Evolutionary conservation across 2,888 invertebrate genomes (phyloP).

Genomic region (Ommatoiulus sabulosus): DNA sequence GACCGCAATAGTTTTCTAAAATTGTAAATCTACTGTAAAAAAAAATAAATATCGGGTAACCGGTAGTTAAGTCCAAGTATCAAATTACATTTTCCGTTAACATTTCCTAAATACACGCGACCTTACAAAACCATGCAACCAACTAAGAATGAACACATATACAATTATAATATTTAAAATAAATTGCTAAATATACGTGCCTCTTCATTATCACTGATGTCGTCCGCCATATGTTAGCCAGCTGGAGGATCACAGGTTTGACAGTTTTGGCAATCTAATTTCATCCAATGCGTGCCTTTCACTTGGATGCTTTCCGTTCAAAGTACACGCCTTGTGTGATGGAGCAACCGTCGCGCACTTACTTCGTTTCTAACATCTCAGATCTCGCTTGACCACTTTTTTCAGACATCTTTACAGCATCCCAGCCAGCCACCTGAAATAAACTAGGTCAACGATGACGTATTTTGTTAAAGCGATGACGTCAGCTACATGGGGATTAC

Average conservation of each 20-base stretch:
- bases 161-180: too few species aligned
- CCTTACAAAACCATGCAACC: too few species aligned
- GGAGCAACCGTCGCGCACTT: background rate
- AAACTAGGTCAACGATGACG: background rate
- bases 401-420: background rate
- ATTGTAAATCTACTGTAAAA: too few species aligned
- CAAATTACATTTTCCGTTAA: too few species aligned
- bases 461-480: background rate
- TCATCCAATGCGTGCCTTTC: background rate
- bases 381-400: background rate
- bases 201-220: conserved; percentile 22
- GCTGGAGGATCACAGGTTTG: background rate
- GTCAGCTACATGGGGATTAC: background rate
- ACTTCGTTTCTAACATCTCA: background rate
- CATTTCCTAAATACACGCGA: too few species aligned
- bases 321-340: background rate
- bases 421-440: background rate
- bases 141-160: too few species aligned
- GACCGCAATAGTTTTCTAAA: too few species aligned
- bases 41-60: too few species aligned
- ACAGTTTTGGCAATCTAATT: background rate
- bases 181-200: background rate
- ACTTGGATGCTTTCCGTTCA: background rate
- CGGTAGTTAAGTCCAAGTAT: too few species aligned
- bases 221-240: background rate